Conservation (phyloP, 2,888 invertebrate genomes). For the Aspidapion aeneum region DNA sequence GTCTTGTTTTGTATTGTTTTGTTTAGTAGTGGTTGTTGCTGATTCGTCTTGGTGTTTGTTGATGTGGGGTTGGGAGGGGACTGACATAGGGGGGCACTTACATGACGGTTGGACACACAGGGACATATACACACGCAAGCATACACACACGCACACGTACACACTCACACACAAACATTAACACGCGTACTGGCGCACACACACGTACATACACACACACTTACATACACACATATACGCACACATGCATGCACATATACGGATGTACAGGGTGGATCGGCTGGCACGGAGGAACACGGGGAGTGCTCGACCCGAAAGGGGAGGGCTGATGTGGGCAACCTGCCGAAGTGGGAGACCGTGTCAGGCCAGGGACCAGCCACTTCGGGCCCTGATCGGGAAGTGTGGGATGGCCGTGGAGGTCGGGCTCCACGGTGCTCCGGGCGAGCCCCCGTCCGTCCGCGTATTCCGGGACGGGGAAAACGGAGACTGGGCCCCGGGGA, state of each 20-base stretch:
- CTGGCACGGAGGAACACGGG: not conserved
- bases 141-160: too few relatives aligned
- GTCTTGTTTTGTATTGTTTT: too few relatives aligned
- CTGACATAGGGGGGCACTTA: too few relatives aligned
- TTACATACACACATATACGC: not conserved
- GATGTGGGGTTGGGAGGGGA: too few relatives aligned
- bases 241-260: not conserved
- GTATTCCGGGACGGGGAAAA: constrained; percentile 8
- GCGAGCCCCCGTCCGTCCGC: constrained; percentile 6
- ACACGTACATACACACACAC: too few relatives aligned
- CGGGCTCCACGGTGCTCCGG: constrained; percentile 8
- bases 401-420: constrained; percentile 5
- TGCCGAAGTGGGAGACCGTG: constrained; percentile 9
- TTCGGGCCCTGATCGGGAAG: constrained; percentile 10
- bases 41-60: too few relatives aligned
- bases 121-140: too few relatives aligned
- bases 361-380: constrained; percentile 7
- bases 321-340: constrained; percentile 5
- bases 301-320: constrained; percentile 1
- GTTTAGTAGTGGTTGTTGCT: too few relatives aligned
- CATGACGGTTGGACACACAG: too few relatives aligned
- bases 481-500: constrained; percentile 7
- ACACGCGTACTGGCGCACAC: too few relatives aligned
- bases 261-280: not conserved
- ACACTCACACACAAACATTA: too few relatives aligned